These are phyloP conservation scores for Ichneumoninae sp. DNA, from an alignment of 2,888 invertebrate species.

Conservation along the genomic window DNA sequence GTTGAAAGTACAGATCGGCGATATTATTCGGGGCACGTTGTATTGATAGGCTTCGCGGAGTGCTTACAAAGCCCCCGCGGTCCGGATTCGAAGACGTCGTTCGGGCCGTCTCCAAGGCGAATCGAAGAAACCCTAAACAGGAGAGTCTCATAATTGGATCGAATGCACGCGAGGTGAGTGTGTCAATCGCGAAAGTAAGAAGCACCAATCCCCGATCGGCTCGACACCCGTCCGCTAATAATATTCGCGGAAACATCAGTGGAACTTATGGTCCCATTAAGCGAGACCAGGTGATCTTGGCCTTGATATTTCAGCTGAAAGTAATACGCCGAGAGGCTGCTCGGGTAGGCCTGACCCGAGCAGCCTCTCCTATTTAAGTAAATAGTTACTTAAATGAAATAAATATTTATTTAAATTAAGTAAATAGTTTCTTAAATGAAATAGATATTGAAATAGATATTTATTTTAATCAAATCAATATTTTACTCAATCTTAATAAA, in stretches of 20 bases:
- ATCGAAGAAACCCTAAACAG: conserved; percentile 63
- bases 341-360: no score
- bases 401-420: no score
- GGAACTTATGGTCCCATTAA: conserved; percentile 55
- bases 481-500: no score
- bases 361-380: no score
- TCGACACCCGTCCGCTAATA: not conserved
- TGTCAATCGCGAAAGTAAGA: conserved; percentile 22
- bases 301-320: conserved; percentile 54
- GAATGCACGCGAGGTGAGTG: conserved; percentile 20
- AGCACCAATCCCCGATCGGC: not conserved
- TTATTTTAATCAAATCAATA: no score
- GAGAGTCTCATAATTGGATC: conserved; percentile 60
- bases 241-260: not conserved
- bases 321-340: conserved; percentile 50
- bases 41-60: conserved; percentile 54
- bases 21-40: conserved; percentile 46
- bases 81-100: conserved; percentile 50
- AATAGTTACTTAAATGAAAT: no score
- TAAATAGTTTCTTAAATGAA: no score
- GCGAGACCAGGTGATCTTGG: conserved; percentile 58
- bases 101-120: conserved; percentile 50
- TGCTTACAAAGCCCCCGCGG: conserved; percentile 52
- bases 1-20: conserved; percentile 16
- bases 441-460: no score